These are phyloP conservation scores for Stigmatopora argus DNA, from an alignment of 2,113 vertebrate genomes.

Conservation along the genomic window DNA sequence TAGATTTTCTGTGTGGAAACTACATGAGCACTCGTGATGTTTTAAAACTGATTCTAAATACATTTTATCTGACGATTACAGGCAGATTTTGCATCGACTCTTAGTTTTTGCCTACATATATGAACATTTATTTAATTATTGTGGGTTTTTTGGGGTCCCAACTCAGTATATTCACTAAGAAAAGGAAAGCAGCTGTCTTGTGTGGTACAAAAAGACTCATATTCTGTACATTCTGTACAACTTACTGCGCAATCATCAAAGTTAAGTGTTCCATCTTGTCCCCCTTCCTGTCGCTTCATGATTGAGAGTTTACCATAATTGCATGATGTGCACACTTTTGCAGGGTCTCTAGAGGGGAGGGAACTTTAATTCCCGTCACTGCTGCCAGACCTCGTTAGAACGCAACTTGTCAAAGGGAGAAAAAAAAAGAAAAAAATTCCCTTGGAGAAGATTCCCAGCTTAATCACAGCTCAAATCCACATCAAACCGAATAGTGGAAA, in stretches of 20 bases:
- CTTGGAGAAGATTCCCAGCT: slow-evolving; percentile 8
- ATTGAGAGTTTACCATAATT: slow-evolving; percentile 63
- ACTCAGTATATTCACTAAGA: too few species aligned
- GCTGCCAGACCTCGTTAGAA: slow-evolving; percentile 53
- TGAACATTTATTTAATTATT: too few species aligned
- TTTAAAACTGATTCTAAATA: too few species aligned
- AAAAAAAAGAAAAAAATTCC: slow-evolving; percentile 38
- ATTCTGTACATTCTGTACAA: not conserved
- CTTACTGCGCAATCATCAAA: not conserved
- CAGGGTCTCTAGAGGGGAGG: slow-evolving; percentile 34
- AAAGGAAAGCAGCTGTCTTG: too few species aligned
- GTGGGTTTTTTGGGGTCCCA: too few species aligned
- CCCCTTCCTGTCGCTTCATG: slow-evolving; percentile 35
- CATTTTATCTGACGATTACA: too few species aligned
- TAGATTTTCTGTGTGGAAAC: too few species aligned
- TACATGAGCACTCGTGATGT: too few species aligned
- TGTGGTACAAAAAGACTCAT: not conserved
- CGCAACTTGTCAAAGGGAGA: slow-evolving; percentile 20
- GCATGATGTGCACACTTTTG: slow-evolving; percentile 60
- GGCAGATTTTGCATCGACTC: too few species aligned
- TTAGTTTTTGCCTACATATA: too few species aligned
- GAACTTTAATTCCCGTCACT: slow-evolving; percentile 51
- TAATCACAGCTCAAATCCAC: slow-evolving; percentile 14
- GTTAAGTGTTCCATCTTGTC: slow-evolving; percentile 11
- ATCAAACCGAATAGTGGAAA: slow-evolving; percentile 19